Evolutionary conservation across 2,888 invertebrate species (phyloP), one percentile per base, ranked within the genome.

Genomic region (Drosophila seclusa): DNA sequence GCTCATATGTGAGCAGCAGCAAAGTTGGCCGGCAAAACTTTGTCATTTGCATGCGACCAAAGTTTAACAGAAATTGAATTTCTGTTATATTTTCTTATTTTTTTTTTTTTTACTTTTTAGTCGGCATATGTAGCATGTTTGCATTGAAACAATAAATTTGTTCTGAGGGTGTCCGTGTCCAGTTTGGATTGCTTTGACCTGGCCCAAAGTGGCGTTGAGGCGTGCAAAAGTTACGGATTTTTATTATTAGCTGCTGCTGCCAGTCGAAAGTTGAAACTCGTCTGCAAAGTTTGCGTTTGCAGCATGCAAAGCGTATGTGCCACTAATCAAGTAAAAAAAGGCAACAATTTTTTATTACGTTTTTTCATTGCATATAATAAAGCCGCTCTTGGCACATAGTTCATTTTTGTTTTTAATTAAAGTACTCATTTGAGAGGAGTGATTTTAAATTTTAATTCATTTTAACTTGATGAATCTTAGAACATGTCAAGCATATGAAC

Each of bases 1-100:
- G 48, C 80, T 48, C 77, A 80, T 61, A 49, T 82, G 75, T 68
- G 75, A 66, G 61, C 55, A 50, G 57, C 58, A 58, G 55, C 42
- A 74, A 80, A 83, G 77, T 77, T 83, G 60, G 65, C 67, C 69
- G 66, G 70, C 78, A 84, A 70, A 89, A 87, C 78, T 87, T 87
- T 77, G 89, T 90, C 90, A 87, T 87, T 90, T 90, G 87, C 90
- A 87, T 90, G 79, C 81, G 82, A 72, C 76, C 82, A 82, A 90
- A 87, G 89, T 87, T 87, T 89, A 84, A 87, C 84, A 87, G 82
- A 87, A 87, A 87, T 87, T 84, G 87, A 87, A 90, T 90, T 87
- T 90, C 73, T 77, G 73, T 72, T 87, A 79, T 83, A 73, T 79
- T 68, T 61, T 62, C 52, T 52, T 59, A 36, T 16, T 64, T 58